Evolutionary conservation across 1,140 invertebrate species (phyloP).

Genomic region (Trigoniulus corallinus): DNA sequence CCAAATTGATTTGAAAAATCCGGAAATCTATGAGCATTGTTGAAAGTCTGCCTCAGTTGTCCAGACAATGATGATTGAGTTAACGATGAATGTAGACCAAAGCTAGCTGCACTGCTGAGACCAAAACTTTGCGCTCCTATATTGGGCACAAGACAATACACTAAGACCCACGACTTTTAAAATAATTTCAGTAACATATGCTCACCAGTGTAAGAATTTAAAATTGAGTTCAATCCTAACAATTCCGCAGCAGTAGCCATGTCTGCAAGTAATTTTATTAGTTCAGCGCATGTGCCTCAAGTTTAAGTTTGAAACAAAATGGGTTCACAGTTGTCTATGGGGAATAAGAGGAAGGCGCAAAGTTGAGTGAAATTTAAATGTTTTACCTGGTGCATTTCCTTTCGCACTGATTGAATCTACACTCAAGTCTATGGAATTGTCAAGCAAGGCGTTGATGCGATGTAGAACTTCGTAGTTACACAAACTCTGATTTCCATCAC

Average conservation of each 20-base stretch:
- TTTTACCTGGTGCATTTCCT: no score
- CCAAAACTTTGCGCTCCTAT: background rate
- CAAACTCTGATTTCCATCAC: background rate
- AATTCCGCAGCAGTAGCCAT: constrained; percentile 32
- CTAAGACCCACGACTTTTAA: background rate
- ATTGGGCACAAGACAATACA: background rate
- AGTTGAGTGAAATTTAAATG: no score
- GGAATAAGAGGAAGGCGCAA: no score
- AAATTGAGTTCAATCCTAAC: constrained; percentile 28
- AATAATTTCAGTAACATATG: background rate
- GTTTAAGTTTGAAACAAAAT: constrained; percentile 7
- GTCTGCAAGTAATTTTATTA: constrained; percentile 5
- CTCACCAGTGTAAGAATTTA: background rate
- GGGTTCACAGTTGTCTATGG: no score
- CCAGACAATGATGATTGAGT: constrained; percentile 20
- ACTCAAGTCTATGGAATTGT: constrained; percentile 24
- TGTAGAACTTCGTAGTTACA: constrained; percentile 21
- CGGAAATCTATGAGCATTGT: background rate
- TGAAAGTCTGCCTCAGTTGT: no score
- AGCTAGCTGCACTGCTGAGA: background rate
- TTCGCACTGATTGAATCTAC: constrained; percentile 13
- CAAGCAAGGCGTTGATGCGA: constrained; percentile 26
- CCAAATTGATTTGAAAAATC: background rate
- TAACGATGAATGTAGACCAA: background rate
- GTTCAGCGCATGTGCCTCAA: constrained; percentile 3